Percentiles rank a stretch among this genome's conserved stretches.
Conservation (phyloP, 2,797 vertebrate species). For the Sebastes diploproa region DNA sequence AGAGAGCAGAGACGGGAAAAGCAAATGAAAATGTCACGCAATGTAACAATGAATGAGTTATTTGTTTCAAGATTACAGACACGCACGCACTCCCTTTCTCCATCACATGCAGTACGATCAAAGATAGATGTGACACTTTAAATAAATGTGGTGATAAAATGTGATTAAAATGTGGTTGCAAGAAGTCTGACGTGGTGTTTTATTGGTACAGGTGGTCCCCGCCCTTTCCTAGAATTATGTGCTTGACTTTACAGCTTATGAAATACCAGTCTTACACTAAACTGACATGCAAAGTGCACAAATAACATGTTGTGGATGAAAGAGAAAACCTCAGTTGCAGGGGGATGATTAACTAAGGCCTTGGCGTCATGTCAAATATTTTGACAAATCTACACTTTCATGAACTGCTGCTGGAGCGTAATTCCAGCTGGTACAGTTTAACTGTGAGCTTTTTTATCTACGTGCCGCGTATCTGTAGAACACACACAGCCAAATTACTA, state of each 20-base stretch:
- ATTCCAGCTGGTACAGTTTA: conserved; percentile 51
- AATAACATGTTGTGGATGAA: background rate
- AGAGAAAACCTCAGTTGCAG: background rate
- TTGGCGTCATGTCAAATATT: conserved; percentile 22
- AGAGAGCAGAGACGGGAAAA: background rate
- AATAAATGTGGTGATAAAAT: background rate
- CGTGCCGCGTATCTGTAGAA: background rate
- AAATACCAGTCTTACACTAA: background rate
- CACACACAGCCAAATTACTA: background rate
- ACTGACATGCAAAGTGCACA: conserved; percentile 1
- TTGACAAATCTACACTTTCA: conserved; percentile 7
- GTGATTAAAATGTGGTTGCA: background rate
- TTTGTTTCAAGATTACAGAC: background rate
- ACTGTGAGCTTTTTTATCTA: conserved; percentile 26
- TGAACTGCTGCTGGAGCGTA: background rate
- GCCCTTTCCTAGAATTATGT: conserved; percentile 53
- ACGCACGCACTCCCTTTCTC: background rate
- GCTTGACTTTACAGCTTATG: conserved; percentile 6
- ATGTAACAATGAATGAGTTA: background rate
- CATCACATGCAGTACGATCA: background rate
- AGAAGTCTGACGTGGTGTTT: background rate
- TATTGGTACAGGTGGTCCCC: conserved; percentile 5
- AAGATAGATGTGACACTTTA: background rate
- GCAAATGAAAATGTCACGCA: background rate
- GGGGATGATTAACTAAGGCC: conserved; percentile 53